Base-by-base conservation (phyloP, 2,888 invertebrate species). In the Panzeria rudis region DNA sequence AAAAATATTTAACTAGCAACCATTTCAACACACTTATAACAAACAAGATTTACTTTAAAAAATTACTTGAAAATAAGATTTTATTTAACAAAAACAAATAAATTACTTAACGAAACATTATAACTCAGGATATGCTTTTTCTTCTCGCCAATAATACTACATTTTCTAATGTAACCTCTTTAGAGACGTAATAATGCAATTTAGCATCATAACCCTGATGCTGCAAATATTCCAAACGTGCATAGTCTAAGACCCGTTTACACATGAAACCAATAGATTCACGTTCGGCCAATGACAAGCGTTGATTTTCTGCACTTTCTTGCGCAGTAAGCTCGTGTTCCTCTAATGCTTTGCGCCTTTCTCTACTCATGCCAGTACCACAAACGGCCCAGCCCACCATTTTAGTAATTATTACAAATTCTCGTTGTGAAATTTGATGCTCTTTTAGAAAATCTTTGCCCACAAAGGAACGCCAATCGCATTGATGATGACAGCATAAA, bases 321-420 rank as follows among this genome's bases (percentile, higher is more conserved):
- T 56, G 32, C 1, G 47, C 23, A 0, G 69, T 29, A 5, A 77
- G 29, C 0, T 79, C 23, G 23, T 88, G 88, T 0, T 87, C 88
- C 3, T 89, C 89, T 20, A 92, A 80, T 47, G 91, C 88, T 68
- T 90, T 90, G 62, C 90, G 89, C 2, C 89, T 89, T 86, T 94
- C 93, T 41, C 95, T 94, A 88, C 94, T 95, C 85, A 94, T 93
- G 0, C 95, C 95, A 0, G 93, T 93, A 7, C 97, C 97, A 92
- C 97, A 97, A 1, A 97, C 97, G 0, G 97, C 97, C 98, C 98
- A 98, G 89, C 97, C 97, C 8, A 96, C 96, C 89, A 98, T 94
- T 86, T 97, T 96, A 80, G 96, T 95, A 89, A 98, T 94, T 32
- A 97, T 93, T 87, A 95, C 94, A 91, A 98, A 96, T 75, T 97